A percentile compares a stretch with the other conserved stretches of the same genome.
phyloP scores from a whole-genome alignment of 2,797 vertebrate genomes.

The Aulostomus chinensis region DNA sequence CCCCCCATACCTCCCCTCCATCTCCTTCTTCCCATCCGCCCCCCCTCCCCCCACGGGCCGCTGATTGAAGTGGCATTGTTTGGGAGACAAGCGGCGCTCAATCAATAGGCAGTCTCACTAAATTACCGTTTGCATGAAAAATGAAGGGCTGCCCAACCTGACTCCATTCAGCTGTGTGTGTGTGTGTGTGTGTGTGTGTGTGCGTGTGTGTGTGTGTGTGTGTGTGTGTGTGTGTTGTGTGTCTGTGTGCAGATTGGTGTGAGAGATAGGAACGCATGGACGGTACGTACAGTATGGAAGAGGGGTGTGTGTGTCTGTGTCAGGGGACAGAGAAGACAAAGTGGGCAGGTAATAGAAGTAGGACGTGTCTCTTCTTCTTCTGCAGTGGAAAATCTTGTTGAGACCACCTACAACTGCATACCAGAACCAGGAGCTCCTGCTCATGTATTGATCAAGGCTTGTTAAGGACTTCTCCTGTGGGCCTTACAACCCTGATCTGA shows the following conservation, averaged over 20 bases:
- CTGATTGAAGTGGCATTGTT: slow-evolving; percentile 87
- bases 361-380: slow-evolving; percentile 30
- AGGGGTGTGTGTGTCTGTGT: slow-evolving; percentile 45
- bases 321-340: slow-evolving; percentile 65
- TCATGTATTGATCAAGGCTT: slow-evolving; percentile 68
- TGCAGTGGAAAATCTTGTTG: slow-evolving; percentile 38
- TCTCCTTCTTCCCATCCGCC: slow-evolving; percentile 49
- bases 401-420: slow-evolving; percentile 60
- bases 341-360: slow-evolving; percentile 61
- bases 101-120: slow-evolving; percentile 86
- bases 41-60: slow-evolving; percentile 72
- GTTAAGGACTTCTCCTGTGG: slow-evolving; percentile 61
- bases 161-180: slow-evolving; percentile 71
- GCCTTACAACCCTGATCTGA: slow-evolving; percentile 14
- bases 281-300: slow-evolving; percentile 24
- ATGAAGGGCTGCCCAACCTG: slow-evolving; percentile 81
- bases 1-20: slow-evolving; percentile 12
- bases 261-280: slow-evolving; percentile 51
- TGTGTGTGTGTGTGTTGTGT: slow-evolving; percentile 22
- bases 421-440: neutral
- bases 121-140: slow-evolving; percentile 86
- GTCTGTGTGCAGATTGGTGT: slow-evolving; percentile 48
- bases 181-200: slow-evolving; percentile 22
- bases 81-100: slow-evolving; percentile 84
- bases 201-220: slow-evolving; percentile 32